Conservation (phyloP, 2,888 invertebrate species). For the Agonopterix alstromeriana region DNA sequence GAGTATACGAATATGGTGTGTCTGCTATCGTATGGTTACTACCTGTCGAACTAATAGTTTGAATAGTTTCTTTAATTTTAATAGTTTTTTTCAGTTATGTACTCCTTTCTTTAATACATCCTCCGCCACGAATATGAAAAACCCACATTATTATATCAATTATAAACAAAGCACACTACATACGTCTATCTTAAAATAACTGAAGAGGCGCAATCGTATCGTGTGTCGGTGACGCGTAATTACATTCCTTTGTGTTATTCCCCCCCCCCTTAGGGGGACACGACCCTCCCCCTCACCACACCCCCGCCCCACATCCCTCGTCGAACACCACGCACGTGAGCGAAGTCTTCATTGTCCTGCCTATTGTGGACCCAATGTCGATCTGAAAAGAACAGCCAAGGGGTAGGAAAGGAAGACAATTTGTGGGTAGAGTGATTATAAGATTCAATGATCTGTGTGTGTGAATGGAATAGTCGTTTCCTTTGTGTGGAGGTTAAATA, state of each 20-base stretch:
- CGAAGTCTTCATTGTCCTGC: constrained; percentile 3
- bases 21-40: too few species aligned
- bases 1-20: too few species aligned
- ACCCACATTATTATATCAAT: too few species aligned
- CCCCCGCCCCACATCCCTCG: neutral
- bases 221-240: constrained; percentile 57
- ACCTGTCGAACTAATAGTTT: too few species aligned
- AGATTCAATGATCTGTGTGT: constrained; percentile 3
- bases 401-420: constrained; percentile 1
- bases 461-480: neutral
- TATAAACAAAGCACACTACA: too few species aligned
- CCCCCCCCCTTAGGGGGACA: neutral
- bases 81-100: too few species aligned
- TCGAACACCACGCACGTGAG: constrained; percentile 8
- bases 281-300: neutral
- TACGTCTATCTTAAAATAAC: constrained; percentile 18
- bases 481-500: too few species aligned
- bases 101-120: too few species aligned
- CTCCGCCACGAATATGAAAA: too few species aligned
- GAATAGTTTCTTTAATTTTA: too few species aligned
- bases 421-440: constrained; percentile 5
- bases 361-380: constrained; percentile 5
- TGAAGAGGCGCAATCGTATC: constrained; percentile 34
- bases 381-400: constrained; percentile 9
- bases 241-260: constrained; percentile 58